A percentile compares a stretch with the other conserved stretches of the same genome.
Conservation (phyloP, 2,797 vertebrate genomes). For the Anabacerthia variegaticeps region DNA sequence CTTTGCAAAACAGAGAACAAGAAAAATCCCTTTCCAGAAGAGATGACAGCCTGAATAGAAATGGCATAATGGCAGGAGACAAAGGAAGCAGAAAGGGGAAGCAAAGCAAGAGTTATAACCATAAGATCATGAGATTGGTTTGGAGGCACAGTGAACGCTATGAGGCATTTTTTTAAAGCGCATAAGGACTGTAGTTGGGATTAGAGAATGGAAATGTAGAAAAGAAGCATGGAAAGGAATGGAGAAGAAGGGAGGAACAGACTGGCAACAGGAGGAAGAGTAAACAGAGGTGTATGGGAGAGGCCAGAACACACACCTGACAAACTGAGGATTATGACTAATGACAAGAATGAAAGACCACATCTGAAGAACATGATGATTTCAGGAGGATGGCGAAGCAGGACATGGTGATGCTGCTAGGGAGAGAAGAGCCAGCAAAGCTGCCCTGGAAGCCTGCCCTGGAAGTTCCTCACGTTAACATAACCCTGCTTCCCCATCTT, state of each 20-base stretch:
- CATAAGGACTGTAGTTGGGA: conserved; percentile 64
- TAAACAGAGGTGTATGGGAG: conserved; percentile 65
- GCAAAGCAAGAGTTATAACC: conserved; percentile 70
- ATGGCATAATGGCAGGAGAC: conserved; percentile 61
- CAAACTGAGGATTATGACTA: conserved; percentile 64
- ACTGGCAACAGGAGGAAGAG: conserved; percentile 66
- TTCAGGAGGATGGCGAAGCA: conserved; percentile 60
- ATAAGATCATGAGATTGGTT: conserved; percentile 69
- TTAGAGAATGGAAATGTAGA: conserved; percentile 67
- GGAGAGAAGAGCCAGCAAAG: conserved; percentile 63
- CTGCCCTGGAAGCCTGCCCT: conserved; percentile 55
- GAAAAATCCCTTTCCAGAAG: conserved; percentile 66
- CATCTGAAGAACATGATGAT: conserved; percentile 64
- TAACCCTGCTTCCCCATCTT: conserved; percentile 68
- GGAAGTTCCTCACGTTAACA: conserved; percentile 46
- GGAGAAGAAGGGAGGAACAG: conserved; percentile 69
- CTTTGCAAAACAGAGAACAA: conserved; percentile 71
- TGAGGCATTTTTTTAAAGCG: conserved; percentile 68
- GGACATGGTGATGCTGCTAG: conserved; percentile 58
- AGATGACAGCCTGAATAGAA: conserved; percentile 70
- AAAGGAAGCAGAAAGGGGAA: conserved; percentile 70
- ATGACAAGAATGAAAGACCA: conserved; percentile 58
- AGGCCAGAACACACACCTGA: conserved; percentile 66
- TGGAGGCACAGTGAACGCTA: conserved; percentile 71
- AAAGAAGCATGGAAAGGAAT: conserved; percentile 64